phyloP scores from a whole-genome alignment of 2,797 vertebrate genomes.

The Macroramphosus scolopax region DNA sequence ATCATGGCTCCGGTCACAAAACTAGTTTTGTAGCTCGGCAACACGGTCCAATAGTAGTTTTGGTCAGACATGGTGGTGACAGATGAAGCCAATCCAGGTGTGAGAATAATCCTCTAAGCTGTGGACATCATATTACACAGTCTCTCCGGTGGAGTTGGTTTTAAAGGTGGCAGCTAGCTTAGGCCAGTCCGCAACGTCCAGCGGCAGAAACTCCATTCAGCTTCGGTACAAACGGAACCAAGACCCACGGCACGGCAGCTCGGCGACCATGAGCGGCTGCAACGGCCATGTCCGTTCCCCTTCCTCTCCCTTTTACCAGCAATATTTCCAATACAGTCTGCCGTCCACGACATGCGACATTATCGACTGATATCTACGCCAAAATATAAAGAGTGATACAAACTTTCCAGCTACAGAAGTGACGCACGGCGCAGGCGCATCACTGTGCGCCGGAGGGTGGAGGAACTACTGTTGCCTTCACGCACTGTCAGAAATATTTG shows the following conservation, averaged over 20 bases:
- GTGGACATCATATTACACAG: slow-evolving; percentile 23
- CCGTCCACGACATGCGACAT: slow-evolving; percentile 18
- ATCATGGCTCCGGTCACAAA: slow-evolving; percentile 79
- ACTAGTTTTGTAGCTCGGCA: slow-evolving; percentile 81
- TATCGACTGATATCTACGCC: slow-evolving; percentile 4
- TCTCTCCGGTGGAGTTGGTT: slow-evolving; percentile 13
- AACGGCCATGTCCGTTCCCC: slow-evolving; percentile 50
- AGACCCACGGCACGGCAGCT: slow-evolving; percentile 38
- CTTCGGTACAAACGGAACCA: slow-evolving; percentile 51
- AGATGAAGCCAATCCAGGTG: slow-evolving; percentile 27
- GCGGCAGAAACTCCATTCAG: slow-evolving; percentile 53
- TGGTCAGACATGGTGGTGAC: slow-evolving; percentile 74
- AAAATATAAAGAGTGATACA: slow-evolving; percentile 48
- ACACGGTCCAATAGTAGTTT: slow-evolving; percentile 80
- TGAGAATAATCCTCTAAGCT: slow-evolving; percentile 22
- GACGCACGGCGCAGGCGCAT: slow-evolving; percentile 51
- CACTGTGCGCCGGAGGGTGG: slow-evolving; percentile 31
- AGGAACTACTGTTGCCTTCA: slow-evolving; percentile 42
- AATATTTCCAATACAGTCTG: background rate
- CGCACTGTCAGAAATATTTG: background rate
- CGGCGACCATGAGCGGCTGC: slow-evolving; percentile 12
- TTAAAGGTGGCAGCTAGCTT: slow-evolving; percentile 16
- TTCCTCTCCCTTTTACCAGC: slow-evolving; percentile 4
- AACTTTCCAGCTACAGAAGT: slow-evolving; percentile 65
- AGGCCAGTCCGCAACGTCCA: slow-evolving; percentile 56